These are phyloP conservation scores for Enhydra lutris DNA, from an alignment of 2,113 vertebrate genomes.

Conservation along the genomic window DNA sequence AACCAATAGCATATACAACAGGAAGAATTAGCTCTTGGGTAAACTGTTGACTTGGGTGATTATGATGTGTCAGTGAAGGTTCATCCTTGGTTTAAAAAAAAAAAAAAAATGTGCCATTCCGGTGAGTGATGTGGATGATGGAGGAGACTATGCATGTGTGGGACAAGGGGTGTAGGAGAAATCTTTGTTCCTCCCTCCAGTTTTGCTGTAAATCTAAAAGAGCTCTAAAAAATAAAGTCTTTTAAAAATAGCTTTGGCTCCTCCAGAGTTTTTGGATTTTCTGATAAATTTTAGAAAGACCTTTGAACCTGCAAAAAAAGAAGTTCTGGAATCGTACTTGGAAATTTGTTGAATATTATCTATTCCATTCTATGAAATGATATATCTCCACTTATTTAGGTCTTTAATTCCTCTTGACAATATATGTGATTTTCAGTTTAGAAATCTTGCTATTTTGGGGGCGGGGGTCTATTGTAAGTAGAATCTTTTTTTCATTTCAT, in stretches of 20 bases:
- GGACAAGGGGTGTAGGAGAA: not conserved
- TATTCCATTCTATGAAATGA: not conserved
- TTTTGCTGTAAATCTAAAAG: not conserved
- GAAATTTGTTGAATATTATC: not conserved
- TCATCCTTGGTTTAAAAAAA: not conserved
- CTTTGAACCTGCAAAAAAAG: not conserved
- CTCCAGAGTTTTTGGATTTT: not conserved
- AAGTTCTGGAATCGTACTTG: not conserved
- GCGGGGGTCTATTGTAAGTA: not conserved
- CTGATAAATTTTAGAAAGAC: not conserved
- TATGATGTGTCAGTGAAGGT: not conserved
- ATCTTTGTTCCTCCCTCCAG: not conserved
- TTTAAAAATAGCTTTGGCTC: not conserved
- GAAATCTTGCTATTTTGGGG: not conserved
- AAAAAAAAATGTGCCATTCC: not conserved
- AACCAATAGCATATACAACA: not conserved
- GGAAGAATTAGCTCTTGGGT: not conserved
- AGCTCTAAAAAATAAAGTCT: not conserved
- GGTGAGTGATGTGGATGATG: not conserved
- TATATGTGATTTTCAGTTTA: not conserved
- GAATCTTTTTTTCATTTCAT: not conserved
- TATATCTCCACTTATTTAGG: not conserved
- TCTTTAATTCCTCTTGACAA: not conserved
- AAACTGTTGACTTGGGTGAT: not conserved
- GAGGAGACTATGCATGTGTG: not conserved